These are phyloP conservation scores for Zaprionus africanus DNA, from an alignment of 1,140 invertebrate genomes.

Conservation along the genomic window DNA sequence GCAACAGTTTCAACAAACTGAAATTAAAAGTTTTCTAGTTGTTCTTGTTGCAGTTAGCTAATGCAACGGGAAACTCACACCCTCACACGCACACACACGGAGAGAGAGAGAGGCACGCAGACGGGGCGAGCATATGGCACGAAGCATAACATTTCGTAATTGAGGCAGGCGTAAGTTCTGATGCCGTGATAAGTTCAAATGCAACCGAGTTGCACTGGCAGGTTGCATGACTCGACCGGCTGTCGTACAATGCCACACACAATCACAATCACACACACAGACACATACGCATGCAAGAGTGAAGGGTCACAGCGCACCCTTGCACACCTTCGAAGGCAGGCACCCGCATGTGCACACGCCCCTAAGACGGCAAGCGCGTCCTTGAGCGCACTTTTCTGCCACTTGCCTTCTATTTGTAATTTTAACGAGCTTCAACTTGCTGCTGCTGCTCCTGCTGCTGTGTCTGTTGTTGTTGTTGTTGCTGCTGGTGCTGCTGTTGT, in stretches of 20 bases:
- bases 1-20: constrained; percentile 53
- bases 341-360: not conserved
- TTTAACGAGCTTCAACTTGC: constrained; percentile 74
- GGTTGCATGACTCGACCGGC: constrained; percentile 56
- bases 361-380: constrained; percentile 66
- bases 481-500: constrained; percentile 31
- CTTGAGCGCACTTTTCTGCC: constrained; percentile 81
- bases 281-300: not conserved
- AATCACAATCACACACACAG: constrained; percentile 19
- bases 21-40: constrained; percentile 16
- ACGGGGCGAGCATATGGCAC: not conserved
- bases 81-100: not conserved
- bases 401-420: constrained; percentile 82
- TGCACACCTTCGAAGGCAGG: not conserved
- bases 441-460: constrained; percentile 35
- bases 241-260: constrained; percentile 43
- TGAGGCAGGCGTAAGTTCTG: constrained; percentile 53
- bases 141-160: constrained; percentile 56
- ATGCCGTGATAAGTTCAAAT: constrained; percentile 70
- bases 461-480: constrained; percentile 13
- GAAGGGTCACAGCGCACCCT: not conserved
- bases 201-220: constrained; percentile 54
- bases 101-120: not conserved
- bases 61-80: constrained; percentile 56
- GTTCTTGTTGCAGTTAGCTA: constrained; percentile 31